Evolutionary conservation across 1,140 invertebrate genomes (phyloP), one percentile per base, ranked within the genome.

Genomic region (Patella vulgata): DNA sequence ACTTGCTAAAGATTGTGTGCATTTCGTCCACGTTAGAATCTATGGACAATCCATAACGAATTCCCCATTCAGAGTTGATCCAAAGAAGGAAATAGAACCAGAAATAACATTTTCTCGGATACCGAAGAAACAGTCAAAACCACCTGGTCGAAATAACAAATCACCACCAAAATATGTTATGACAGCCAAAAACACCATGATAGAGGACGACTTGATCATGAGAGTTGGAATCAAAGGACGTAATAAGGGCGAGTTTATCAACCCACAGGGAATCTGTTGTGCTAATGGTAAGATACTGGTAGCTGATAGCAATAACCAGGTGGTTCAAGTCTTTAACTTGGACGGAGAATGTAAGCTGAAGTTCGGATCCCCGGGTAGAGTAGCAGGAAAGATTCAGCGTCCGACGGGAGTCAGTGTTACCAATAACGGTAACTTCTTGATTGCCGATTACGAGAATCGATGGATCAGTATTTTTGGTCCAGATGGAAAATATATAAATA

Each of bases 361-460:
- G 58, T 88, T 88, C 74, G 87, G 87, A 1, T 74, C 81, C 3
- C 82, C 86, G 23, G 87, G 87, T 17, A 66, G 87, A 47, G 76
- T 79, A 14, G 78, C 86, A 5, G 87, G 87, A 17, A 87, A 88
- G 66, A 64, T 89, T 44, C 87, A 88, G 70, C 60, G 88, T 56
- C 88, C 88, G 17, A 88, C 87, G 27, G 88, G 88, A 17, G 85
- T 89, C 2, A 80, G 83, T 51, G 78, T 85, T 14, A 79, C 87
- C 21, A 71, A 84, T 1, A 86, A 85, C 74, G 87, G 87, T 3
- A 87, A 88, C 66, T 88, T 85, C 70, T 78, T 87, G n/a, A 83
- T 89, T 1, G 86, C 87, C 8, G 88, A 89, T 66, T 88, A 88
- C 72, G 88, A 89, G 65, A 88, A 88, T 68, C 87, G 87, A 72